Percentiles rank a stretch among this genome's conserved stretches.
These are phyloP conservation scores for Alligator mississippiensis DNA, from an alignment of 2,113 vertebrate species.

Conservation along the genomic window DNA sequence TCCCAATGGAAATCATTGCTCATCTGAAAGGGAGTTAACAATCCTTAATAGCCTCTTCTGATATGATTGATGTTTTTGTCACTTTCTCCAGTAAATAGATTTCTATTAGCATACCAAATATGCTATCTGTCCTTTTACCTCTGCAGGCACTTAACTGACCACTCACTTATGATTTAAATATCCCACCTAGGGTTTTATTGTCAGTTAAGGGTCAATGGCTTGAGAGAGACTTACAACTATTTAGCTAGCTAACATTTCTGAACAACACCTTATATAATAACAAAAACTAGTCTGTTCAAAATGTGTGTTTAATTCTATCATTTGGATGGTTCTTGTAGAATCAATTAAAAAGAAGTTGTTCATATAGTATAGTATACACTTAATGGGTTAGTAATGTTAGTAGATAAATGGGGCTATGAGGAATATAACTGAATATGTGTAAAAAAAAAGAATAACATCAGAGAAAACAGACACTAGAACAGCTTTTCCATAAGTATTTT, in stretches of 20 bases:
- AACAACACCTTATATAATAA: neutral
- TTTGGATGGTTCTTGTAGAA: neutral
- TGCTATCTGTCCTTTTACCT: slow-evolving; percentile 81
- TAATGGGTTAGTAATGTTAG: neutral
- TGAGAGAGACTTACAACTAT: slow-evolving; percentile 35
- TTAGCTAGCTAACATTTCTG: slow-evolving; percentile 5
- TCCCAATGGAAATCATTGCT: slow-evolving; percentile 85
- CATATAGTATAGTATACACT: neutral
- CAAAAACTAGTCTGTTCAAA: neutral
- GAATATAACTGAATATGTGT: neutral
- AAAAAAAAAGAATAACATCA: neutral
- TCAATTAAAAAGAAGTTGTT: neutral
- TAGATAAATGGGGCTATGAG: neutral
- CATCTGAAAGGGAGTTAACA: slow-evolving; percentile 87
- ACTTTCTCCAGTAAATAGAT: slow-evolving; percentile 86
- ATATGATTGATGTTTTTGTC: slow-evolving; percentile 90
- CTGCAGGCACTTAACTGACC: slow-evolving; percentile 80
- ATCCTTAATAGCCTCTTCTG: slow-evolving; percentile 86
- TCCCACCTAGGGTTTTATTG: slow-evolving; percentile 75
- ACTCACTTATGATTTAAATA: slow-evolving; percentile 83
- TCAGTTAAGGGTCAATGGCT: slow-evolving; percentile 64
- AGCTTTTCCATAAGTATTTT: neutral
- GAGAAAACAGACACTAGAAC: neutral
- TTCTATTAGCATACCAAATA: slow-evolving; percentile 86
- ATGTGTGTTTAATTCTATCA: neutral